Conservation (phyloP, 2,888 invertebrate species). For the Sarcophaga caerulescens region DNA sequence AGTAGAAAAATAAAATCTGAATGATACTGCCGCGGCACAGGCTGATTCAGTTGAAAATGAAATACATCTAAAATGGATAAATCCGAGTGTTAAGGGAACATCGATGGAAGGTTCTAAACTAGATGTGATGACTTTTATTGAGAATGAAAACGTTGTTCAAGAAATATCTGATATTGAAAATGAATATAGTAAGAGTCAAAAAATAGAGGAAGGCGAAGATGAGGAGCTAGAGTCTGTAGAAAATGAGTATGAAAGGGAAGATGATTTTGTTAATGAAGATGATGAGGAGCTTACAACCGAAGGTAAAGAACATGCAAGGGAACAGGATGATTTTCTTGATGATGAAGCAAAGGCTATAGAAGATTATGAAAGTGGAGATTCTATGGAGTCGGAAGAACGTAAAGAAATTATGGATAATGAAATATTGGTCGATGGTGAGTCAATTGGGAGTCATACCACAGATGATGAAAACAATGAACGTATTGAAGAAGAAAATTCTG, state of each 20-base stretch:
- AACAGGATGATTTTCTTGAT: constrained; percentile 72
- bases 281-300: constrained; percentile 38
- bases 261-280: constrained; percentile 53
- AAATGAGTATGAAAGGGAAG: constrained; percentile 23
- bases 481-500: constrained; percentile 80
- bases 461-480: constrained; percentile 75
- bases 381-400: constrained; percentile 82
- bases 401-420: constrained; percentile 82
- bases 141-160: not conserved
- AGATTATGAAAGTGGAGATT: constrained; percentile 77
- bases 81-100: constrained; percentile 69
- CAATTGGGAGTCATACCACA: constrained; percentile 81
- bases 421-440: constrained; percentile 82
- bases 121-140: constrained; percentile 62
- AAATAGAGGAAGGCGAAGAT: constrained; percentile 52
- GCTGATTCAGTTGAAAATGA: not conserved
- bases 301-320: constrained; percentile 50
- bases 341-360: constrained; percentile 76
- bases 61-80: constrained; percentile 83
- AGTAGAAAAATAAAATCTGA: not conserved
- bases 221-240: not conserved
- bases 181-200: not conserved
- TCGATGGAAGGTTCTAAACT: constrained; percentile 66
- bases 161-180: constrained; percentile 9
- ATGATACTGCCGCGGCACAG: not conserved